A percentile compares a stretch with the other conserved stretches of the same genome.
Evolutionary conservation across 2,113 vertebrate genomes (phyloP).

Genomic region (Neopipo cinnamomea): DNA sequence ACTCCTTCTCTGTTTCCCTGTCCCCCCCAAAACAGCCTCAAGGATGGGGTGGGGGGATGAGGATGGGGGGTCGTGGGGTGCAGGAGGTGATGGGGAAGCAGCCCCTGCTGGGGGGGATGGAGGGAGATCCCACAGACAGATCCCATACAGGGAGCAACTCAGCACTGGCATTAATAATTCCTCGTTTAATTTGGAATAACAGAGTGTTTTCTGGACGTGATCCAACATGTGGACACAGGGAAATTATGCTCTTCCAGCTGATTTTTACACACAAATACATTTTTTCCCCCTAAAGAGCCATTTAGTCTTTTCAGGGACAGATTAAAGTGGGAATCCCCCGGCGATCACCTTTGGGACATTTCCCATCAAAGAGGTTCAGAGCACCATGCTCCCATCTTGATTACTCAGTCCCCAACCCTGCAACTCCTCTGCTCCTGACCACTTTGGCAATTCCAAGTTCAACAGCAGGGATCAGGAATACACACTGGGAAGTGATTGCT

Average conservation of each 20-base stretch:
- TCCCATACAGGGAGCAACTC: background rate
- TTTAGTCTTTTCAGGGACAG: background rate
- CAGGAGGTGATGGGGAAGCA: background rate
- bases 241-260: background rate
- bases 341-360: background rate
- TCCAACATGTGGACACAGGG: background rate
- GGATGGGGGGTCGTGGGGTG: no score
- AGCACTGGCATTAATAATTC: background rate
- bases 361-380: background rate
- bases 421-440: background rate
- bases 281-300: no score
- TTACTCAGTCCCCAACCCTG: rapidly evolving
- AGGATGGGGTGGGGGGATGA: no score
- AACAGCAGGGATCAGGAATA: rapidly evolving
- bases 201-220: background rate
- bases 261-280: background rate
- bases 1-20: background rate
- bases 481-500: rapidly evolving
- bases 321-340: background rate
- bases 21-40: background rate
- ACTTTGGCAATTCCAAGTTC: background rate
- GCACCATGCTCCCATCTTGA: background rate
- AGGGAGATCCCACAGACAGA: background rate
- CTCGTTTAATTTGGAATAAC: background rate
- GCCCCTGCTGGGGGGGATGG: background rate